These are phyloP conservation scores for Lophius americanus DNA, from an alignment of 2,797 vertebrate genomes.

Conservation along the genomic window DNA sequence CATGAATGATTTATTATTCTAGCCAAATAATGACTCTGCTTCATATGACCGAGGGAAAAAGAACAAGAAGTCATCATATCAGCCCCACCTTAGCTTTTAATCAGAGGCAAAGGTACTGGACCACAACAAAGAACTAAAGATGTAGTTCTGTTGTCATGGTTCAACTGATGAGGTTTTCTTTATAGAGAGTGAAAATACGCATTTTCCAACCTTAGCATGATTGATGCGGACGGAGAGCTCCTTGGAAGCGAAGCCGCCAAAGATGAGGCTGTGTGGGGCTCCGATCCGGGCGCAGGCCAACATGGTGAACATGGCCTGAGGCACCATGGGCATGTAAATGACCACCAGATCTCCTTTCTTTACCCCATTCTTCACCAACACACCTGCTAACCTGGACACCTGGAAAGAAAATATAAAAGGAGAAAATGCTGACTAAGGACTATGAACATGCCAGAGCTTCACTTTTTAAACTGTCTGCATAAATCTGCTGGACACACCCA, in stretches of 20 bases:
- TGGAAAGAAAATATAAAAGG: conserved; percentile 19
- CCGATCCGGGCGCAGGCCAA: conserved; percentile 94
- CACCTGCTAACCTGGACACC: conserved; percentile 90
- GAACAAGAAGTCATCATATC: neutral
- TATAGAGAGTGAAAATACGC: neutral
- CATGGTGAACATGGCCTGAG: conserved; percentile 95
- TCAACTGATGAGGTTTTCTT: neutral
- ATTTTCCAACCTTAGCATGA: conserved; percentile 89
- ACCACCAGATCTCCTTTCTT: conserved; percentile 91
- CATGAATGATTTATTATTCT: neutral
- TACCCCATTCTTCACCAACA: conserved; percentile 89
- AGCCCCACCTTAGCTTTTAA: neutral
- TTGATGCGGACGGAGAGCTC: conserved; percentile 92
- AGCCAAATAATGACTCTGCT: neutral
- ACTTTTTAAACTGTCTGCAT: neutral
- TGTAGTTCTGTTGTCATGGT: neutral
- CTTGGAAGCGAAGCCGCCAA: conserved; percentile 95
- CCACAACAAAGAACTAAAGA: conserved; percentile 1
- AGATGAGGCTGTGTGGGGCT: conserved; percentile 96
- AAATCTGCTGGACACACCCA: neutral
- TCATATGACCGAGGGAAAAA: conserved; percentile 1
- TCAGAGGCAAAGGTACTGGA: neutral
- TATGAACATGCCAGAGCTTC: neutral
- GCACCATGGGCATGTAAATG: conserved; percentile 99
- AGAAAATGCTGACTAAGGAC: neutral